phyloP scores from a whole-genome alignment of 2,113 vertebrate genomes.

The Speoplatyrhinus poulsoni region DNA sequence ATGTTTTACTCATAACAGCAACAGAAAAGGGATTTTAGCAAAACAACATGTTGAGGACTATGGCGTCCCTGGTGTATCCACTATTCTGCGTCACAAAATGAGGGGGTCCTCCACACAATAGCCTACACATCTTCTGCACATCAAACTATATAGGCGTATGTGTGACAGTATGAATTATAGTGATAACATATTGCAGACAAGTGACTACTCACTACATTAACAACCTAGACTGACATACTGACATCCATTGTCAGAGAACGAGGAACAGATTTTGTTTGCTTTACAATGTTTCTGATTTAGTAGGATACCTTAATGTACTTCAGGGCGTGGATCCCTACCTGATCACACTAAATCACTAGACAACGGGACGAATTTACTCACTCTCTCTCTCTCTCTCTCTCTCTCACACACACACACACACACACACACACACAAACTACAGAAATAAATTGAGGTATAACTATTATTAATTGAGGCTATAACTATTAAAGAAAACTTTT shows the following conservation, averaged over 20 bases:
- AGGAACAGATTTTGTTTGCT: constrained; percentile 16
- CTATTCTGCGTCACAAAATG: not conserved
- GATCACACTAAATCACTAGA: constrained; percentile 11
- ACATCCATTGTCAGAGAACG: constrained; percentile 17
- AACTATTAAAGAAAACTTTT: no score
- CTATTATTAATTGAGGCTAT: no score
- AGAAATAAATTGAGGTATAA: no score
- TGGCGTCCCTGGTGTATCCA: constrained; percentile 4
- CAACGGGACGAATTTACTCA: no score
- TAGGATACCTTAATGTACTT: not conserved
- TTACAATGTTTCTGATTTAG: constrained; percentile 31
- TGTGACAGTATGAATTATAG: not conserved
- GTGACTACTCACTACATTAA: constrained; percentile 1
- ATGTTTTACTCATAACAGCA: constrained; percentile 14
- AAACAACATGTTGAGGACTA: constrained; percentile 19
- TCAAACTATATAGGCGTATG: constrained; percentile 8
- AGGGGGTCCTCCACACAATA: not conserved
- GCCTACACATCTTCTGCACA: constrained; percentile 13
- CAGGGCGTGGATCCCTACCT: constrained; percentile 42
- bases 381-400: not conserved
- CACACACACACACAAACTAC: not conserved
- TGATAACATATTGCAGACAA: not conserved
- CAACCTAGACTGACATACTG: constrained; percentile 25
- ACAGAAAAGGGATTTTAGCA: constrained; percentile 3
- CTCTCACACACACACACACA: not conserved